Conservation (phyloP, 2,113 vertebrate genomes). For the Entosphenus tridentatus region DNA sequence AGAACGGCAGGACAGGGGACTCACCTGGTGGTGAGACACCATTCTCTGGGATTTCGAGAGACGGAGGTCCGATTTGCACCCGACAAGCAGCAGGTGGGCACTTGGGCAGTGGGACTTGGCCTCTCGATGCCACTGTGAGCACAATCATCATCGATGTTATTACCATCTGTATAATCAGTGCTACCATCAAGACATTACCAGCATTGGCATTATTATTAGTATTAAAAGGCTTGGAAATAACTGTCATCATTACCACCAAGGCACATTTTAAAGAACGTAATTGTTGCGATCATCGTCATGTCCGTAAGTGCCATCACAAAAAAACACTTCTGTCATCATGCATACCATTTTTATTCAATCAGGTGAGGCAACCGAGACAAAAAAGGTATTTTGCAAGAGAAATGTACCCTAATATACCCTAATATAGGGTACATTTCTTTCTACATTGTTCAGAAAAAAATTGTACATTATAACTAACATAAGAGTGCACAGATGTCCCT, state of each 20-base stretch:
- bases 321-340: background rate
- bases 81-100: slow-evolving; percentile 86
- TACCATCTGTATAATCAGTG: background rate
- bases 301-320: background rate
- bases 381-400: no score
- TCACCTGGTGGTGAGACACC: no score
- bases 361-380: no score
- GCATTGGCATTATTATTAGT: background rate
- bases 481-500: no score
- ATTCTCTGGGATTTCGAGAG: no score
- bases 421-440: no score
- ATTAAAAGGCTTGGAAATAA: no score
- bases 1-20: no score
- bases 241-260: background rate
- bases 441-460: no score
- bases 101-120: slow-evolving; percentile 94
- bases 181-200: background rate
- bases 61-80: slow-evolving; percentile 81
- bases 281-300: background rate
- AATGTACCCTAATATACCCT: no score
- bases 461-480: no score
- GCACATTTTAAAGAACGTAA: background rate
- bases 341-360: no score
- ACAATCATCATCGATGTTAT: background rate
- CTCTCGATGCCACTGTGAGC: slow-evolving; percentile 71